Conservation (phyloP, 2,113 vertebrate genomes). For the Heterotis niloticus region DNA sequence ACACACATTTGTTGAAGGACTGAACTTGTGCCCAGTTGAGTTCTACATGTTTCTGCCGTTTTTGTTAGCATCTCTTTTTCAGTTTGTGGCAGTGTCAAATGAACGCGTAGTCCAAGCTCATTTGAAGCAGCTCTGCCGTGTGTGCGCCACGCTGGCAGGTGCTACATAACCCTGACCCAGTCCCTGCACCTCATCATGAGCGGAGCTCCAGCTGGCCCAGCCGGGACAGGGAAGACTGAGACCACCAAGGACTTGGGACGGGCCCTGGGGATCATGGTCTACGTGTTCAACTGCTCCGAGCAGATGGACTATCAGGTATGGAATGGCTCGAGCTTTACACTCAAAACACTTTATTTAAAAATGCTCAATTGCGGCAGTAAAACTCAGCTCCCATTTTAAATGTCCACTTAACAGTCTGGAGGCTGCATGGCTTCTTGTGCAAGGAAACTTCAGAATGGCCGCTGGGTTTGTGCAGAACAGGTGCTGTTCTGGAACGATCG, state of each 20-base stretch:
- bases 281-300: constrained; percentile 96
- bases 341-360: neutral
- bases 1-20: neutral
- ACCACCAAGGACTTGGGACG: constrained; percentile 93
- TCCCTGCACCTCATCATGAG: constrained; percentile 94
- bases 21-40: neutral
- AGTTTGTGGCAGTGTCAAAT: neutral
- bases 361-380: neutral
- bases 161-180: constrained; percentile 93
- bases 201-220: constrained; percentile 84
- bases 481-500: neutral
- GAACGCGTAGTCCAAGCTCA: neutral
- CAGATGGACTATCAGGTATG: constrained; percentile 97
- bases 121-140: no score
- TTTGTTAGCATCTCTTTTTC: neutral
- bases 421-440: neutral
- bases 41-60: neutral
- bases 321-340: neutral
- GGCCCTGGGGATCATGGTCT: constrained; percentile 90
- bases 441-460: neutral
- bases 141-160: constrained; percentile 64
- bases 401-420: neutral
- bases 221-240: constrained; percentile 93
- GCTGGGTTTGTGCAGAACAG: neutral
- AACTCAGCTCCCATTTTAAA: neutral